phyloP scores from a whole-genome alignment of 2,888 invertebrate genomes.

The Hedychridium roseum region DNA sequence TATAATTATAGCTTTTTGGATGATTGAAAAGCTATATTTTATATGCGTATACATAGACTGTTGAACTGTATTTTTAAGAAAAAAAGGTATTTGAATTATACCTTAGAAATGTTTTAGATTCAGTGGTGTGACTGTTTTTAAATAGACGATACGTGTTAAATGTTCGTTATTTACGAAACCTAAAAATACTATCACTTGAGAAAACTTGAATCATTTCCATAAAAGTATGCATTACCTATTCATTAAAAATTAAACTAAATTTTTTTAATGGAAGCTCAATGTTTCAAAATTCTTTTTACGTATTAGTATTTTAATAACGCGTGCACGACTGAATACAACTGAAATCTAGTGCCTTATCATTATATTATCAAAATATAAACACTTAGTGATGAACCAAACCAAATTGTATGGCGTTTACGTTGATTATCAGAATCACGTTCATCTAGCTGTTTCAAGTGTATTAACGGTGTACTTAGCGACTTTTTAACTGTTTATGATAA shows the following conservation, averaged over 20 bases:
- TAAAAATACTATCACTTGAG: no score
- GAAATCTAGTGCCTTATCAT: slow-evolving; percentile 40
- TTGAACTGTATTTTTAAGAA: no score
- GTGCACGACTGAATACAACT: slow-evolving; percentile 39
- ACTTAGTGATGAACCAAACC: slow-evolving; percentile 25
- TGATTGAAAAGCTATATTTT: no score
- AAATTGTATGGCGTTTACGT: slow-evolving; percentile 16
- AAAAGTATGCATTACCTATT: no score
- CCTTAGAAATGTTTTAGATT: no score
- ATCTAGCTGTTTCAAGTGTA: slow-evolving; percentile 17
- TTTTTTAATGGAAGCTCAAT: no score
- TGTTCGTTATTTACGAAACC: no score
- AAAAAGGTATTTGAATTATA: not conserved
- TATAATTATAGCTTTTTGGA: no score
- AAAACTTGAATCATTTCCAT: no score
- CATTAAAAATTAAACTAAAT: no score
- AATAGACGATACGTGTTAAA: no score
- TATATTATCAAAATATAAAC: slow-evolving; percentile 9
- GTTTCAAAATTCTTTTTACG: not conserved
- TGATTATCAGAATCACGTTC: slow-evolving; percentile 13
- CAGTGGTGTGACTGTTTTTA: not conserved
- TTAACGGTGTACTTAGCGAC: slow-evolving; percentile 36
- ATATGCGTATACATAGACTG: no score
- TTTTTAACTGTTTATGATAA: slow-evolving; percentile 11
- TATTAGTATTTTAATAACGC: not conserved